Conservation (phyloP, 2,113 vertebrate species). For the Microtus pennsylvanicus region DNA sequence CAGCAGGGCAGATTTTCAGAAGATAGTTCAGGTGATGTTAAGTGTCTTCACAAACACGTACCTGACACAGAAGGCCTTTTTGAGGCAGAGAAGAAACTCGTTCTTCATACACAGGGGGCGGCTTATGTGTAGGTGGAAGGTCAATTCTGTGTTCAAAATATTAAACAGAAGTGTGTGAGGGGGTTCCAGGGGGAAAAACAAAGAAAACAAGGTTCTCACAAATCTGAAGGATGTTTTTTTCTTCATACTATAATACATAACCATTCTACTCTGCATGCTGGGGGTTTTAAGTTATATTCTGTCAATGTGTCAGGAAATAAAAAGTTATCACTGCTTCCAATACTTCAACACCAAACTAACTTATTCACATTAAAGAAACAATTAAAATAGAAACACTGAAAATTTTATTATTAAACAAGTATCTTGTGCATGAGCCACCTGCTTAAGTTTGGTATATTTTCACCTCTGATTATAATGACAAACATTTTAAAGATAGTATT, state of each 20-base stretch:
- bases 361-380: constrained; percentile 15
- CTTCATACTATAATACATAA: neutral
- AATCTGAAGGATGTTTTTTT: constrained; percentile 48
- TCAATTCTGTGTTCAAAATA: constrained; percentile 84
- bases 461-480: neutral
- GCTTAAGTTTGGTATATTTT: neutral
- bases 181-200: neutral
- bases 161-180: constrained; percentile 19
- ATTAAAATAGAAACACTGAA: neutral
- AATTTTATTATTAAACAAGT: neutral
- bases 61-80: constrained; percentile 85
- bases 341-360: neutral
- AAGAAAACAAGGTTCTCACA: neutral
- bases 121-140: constrained; percentile 89
- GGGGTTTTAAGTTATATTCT: constrained; percentile 42
- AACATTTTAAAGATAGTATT: neutral
- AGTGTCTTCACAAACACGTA: constrained; percentile 68
- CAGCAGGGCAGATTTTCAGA: neutral
- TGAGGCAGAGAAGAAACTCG: constrained; percentile 75
- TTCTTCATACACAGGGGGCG: constrained; percentile 82
- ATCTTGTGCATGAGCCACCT: neutral
- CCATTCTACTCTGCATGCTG: neutral
- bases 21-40: neutral
- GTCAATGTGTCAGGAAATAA: constrained; percentile 24
- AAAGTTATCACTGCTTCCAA: neutral